Conservation (phyloP, 2,888 invertebrate species). For the Ormia ochracea region DNA sequence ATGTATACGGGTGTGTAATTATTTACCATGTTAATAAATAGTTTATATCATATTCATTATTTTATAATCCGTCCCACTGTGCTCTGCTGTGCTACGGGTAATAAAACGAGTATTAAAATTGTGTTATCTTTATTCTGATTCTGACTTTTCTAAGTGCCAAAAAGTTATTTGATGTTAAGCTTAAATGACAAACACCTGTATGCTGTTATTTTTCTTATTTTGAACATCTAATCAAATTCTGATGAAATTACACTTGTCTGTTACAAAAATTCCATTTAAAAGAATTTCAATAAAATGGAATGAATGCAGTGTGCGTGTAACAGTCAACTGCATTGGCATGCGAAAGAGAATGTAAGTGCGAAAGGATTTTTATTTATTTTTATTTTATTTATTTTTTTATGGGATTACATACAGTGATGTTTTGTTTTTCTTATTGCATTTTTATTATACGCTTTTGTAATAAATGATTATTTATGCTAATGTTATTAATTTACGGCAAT, state of each 20-base stretch:
- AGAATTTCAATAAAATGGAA: constrained; percentile 8
- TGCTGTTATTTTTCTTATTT: not conserved
- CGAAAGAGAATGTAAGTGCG: not conserved
- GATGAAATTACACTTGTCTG: constrained; percentile 35
- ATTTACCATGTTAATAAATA: too few relatives aligned
- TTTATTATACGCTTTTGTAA: constrained; percentile 19
- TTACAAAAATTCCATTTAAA: not conserved
- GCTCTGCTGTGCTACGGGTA: too few relatives aligned
- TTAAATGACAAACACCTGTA: constrained; percentile 41
- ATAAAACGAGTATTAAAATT: not conserved
- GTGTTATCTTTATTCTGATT: constrained; percentile 7
- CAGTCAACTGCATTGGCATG: not conserved
- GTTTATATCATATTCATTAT: too few relatives aligned
- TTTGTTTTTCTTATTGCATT: not conserved
- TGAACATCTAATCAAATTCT: constrained; percentile 33
- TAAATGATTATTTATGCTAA: constrained; percentile 59
- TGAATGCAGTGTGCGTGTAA: not conserved
- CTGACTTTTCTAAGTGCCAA: constrained; percentile 19
- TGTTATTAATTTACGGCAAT: constrained; percentile 37
- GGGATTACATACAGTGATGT: constrained; percentile 14
- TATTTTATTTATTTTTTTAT: constrained; percentile 40
- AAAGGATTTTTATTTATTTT: constrained; percentile 40
- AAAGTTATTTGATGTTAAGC: constrained; percentile 49
- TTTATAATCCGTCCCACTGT: not conserved
- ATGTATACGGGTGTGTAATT: too few relatives aligned